Evolutionary conservation across 2,888 invertebrate genomes (phyloP), one percentile per base, ranked within the genome.

Genomic region (Ctena decussata): DNA sequence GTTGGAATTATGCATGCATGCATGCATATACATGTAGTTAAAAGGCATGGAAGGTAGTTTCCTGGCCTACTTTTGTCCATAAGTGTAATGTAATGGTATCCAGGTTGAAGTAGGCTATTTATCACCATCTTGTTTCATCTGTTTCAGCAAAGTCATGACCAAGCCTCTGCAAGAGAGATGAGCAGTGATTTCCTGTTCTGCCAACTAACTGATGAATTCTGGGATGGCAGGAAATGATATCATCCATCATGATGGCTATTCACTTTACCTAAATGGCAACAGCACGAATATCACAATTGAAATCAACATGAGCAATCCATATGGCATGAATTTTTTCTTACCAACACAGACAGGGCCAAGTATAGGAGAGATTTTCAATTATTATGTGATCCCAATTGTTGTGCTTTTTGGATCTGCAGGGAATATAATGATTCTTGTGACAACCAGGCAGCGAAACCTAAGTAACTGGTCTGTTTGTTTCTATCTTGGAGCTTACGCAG

Each of bases 341-440:
- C 41, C 41, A 41, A 41, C 41, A 41, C 41, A 6, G 15, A 41
- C 41, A 41, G 41, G 41, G 15, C 8, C 21, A 15, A n/a, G 12
- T 5, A 53, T 65, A 8, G 65, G 65, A 65, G 30, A 65, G 24
- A 80, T 80, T 30, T 85, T 92, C 57, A 73, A 89, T 11, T 80
- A 89, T 37, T 93, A 92, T 76, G 60, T 91, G 3, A 91, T 92
- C 12, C 95, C 95, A 6, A 85, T 93, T 35, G 78, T 95, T 15
- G 93, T 95, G 39, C 76, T 93, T 15, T 37, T 94, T 24, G 95
- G 94, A 49, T 92, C 92, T 60, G 85, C 94, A n/a, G 93, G 94
- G 24, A 95, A 95, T 87, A 73, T 90, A 8, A 71, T 94, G 37
- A 92, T 93, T 2, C 77, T 94, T 24, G 60, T 92, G 3, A 91